Percentiles rank a stretch among this genome's conserved stretches.
These are phyloP conservation scores for Nematopogon swammerdamellus DNA, from an alignment of 2,888 invertebrate species.

Conservation along the genomic window DNA sequence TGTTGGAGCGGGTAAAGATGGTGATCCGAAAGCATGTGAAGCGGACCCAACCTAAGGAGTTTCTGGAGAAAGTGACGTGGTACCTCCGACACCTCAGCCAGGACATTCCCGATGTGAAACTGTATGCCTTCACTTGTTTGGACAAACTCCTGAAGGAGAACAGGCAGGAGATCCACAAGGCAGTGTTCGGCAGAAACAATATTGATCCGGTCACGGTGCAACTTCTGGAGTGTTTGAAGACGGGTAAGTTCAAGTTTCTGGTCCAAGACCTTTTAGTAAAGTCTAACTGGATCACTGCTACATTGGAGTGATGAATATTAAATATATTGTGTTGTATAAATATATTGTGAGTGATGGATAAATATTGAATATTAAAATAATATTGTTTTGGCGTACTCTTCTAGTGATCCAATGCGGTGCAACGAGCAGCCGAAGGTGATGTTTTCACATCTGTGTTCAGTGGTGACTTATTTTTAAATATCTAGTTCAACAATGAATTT, in stretches of 20 bases:
- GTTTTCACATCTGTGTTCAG: too few species aligned
- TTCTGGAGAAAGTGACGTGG: constrained; percentile 63
- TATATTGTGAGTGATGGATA: too few species aligned
- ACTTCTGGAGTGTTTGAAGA: constrained; percentile 63
- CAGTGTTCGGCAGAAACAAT: constrained; percentile 68
- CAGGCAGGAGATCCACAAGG: constrained; percentile 65
- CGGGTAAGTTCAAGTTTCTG: constrained; percentile 32
- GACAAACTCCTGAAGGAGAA: constrained; percentile 66
- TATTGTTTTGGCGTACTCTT: too few species aligned
- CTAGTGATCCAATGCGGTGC: too few species aligned
- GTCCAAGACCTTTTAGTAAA: background rate
- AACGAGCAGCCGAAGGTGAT: too few species aligned
- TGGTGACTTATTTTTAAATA: too few species aligned
- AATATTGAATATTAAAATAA: too few species aligned
- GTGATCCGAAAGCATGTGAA: constrained; percentile 60
- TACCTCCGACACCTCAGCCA: constrained; percentile 69
- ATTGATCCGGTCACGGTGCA: constrained; percentile 69
- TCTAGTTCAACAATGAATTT: too few species aligned
- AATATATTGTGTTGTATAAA: too few species aligned
- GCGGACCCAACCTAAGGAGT: constrained; percentile 47
- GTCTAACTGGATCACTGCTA: too few species aligned
- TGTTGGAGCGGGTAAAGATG: constrained; percentile 60
- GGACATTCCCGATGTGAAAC: constrained; percentile 76
- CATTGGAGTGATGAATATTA: too few species aligned
- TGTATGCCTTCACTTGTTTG: constrained; percentile 70